Evolutionary conservation across 1,140 invertebrate species (phyloP), one percentile per base, ranked within the genome.

Genomic region (Acromyrmex heyeri): DNA sequence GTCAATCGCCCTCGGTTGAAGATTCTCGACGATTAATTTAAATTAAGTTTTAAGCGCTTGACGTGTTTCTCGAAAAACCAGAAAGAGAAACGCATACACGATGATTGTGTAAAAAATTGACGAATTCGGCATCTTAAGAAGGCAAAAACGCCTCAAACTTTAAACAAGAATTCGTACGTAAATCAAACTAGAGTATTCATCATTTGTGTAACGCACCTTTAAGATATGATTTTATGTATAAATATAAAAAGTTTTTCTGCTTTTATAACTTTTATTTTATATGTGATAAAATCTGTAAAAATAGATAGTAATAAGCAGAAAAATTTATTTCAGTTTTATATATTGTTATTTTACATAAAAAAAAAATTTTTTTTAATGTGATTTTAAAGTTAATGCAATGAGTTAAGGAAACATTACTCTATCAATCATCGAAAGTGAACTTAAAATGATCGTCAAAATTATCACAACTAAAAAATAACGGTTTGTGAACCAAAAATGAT

Each of bases 1-100:
- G 78, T 55, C 76, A 79, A 67, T 64, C 62, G 27, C 30, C 27
- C 16, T 12, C 21, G 21, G 27, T 69, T 21, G 1, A 27, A 77
- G 57, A 44, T 62, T 48, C 24, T 21, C 34, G 3, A 38, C 34
- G 30, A 48, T 69, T 48, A 48, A 27, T 38, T 75, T 38, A 12
- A 16, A 75, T 75, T 34, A 34, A 75, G 72, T 59, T 53, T n/a
- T n/a, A 44, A 44, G 38, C 69, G 7, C 8, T 30, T 27, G 24
- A 55, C 44, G 18, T 18, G n/a, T 8, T 2, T 21, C 30, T 38
- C 6, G 6, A 61, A 53, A n/a, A 7, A n/a, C 27, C n/a, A 21
- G 21, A 21, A 21, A 21, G n/a, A 48, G 14, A 27, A 30, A n/a
- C 64, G 18, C 53, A 5, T n/a, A n/a, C 10, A 30, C 1, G 8